Evolutionary conservation across 2,888 invertebrate species (phyloP).

Genomic region (Eilema caniola): DNA sequence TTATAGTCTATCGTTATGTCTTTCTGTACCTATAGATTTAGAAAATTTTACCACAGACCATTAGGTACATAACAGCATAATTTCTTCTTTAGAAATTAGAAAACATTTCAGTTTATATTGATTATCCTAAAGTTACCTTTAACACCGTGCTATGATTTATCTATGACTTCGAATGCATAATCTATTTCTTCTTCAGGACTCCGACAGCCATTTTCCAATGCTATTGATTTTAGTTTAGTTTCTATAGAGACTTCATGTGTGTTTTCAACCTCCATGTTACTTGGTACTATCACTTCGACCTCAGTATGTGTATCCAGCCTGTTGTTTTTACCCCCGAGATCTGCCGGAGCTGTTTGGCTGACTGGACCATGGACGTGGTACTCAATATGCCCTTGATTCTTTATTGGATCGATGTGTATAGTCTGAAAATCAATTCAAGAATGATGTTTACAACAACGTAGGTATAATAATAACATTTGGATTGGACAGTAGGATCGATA

Average conservation of each 20-base stretch:
- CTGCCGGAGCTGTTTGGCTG: slow-evolving; percentile 39
- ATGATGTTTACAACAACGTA: neutral
- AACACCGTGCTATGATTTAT: slow-evolving; percentile 64
- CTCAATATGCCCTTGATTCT: slow-evolving; percentile 67
- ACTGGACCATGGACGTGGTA: slow-evolving; percentile 67
- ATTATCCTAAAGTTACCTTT: neutral
- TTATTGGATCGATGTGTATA: slow-evolving; percentile 53
- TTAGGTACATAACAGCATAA: neutral
- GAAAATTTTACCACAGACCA: neutral
- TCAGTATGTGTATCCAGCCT: slow-evolving; percentile 28
- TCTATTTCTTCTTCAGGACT: slow-evolving; percentile 82
- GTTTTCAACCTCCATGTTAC: slow-evolving; percentile 12
- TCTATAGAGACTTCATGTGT: slow-evolving; percentile 30
- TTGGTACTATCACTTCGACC: slow-evolving; percentile 14
- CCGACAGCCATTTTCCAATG: slow-evolving; percentile 40
- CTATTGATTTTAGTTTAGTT: slow-evolving; percentile 31
- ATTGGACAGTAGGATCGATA: too few species aligned
- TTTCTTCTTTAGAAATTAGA: neutral
- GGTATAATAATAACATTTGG: too few species aligned
- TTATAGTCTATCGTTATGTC: neutral
- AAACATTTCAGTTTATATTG: slow-evolving; percentile 4
- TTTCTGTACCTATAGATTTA: too few species aligned
- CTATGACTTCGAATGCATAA: slow-evolving; percentile 76
- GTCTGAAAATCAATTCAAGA: slow-evolving; percentile 50
- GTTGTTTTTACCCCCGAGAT: slow-evolving; percentile 24